Percentiles rank a stretch among this genome's conserved stretches.
These are phyloP conservation scores for Drosophila niveifrons DNA, from an alignment of 2,888 invertebrate genomes.

Conservation along the genomic window DNA sequence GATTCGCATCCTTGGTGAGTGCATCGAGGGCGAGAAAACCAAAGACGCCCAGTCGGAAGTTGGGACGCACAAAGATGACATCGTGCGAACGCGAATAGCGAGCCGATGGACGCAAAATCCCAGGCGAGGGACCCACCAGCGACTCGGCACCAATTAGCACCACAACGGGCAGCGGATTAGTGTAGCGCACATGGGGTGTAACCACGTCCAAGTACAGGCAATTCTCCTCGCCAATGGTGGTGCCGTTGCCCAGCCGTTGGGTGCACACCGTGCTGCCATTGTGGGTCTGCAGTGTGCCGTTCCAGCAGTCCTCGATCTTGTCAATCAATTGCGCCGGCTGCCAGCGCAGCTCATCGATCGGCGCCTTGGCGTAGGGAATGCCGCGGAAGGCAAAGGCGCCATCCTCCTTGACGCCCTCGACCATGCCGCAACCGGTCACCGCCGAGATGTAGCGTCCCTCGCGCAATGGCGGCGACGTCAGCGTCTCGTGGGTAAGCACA, in stretches of 20 bases:
- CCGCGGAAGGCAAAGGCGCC: conserved; percentile 93
- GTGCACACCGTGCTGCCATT: conserved; percentile 89
- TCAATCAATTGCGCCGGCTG: conserved; percentile 89
- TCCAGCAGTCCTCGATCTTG: conserved; percentile 91
- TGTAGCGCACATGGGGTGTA: conserved; percentile 92
- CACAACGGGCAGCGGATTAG: conserved; percentile 92
- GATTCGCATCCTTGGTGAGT: conserved; percentile 89
- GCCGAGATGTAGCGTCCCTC: conserved; percentile 91
- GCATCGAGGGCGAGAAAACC: conserved; percentile 93
- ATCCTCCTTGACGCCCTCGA: conserved; percentile 92
- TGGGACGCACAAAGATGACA: conserved; percentile 94
- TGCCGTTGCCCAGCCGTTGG: conserved; percentile 90
- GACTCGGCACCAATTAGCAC: conserved; percentile 93
- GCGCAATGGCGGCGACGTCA: conserved; percentile 88
- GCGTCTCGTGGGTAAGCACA: conserved; percentile 87
- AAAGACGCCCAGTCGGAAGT: conserved; percentile 92
- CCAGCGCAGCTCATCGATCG: conserved; percentile 89
- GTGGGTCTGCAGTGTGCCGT: conserved; percentile 90
- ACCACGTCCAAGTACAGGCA: conserved; percentile 93
- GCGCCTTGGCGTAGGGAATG: conserved; percentile 92
- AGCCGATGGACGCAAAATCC: conserved; percentile 90
- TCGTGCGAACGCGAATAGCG: conserved; percentile 91
- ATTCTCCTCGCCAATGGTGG: conserved; percentile 90
- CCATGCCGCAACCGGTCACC: conserved; percentile 91
- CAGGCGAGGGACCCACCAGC: conserved; percentile 91